Evolutionary conservation across 2,113 vertebrate species (phyloP).

Genomic region (Marmota flaviventris): DNA sequence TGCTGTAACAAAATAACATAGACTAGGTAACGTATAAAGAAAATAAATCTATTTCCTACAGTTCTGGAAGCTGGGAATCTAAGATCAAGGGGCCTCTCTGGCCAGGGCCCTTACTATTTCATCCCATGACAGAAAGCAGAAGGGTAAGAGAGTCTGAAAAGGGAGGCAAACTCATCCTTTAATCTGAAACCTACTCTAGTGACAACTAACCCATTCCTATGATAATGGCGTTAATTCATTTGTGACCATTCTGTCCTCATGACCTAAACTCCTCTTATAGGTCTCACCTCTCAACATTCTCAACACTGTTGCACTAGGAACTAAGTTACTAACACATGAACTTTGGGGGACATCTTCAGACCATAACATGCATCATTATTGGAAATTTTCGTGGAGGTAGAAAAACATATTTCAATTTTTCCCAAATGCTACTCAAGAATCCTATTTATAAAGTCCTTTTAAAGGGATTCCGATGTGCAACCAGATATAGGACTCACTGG

Average conservation of each 20-base stretch:
- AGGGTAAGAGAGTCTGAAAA: neutral
- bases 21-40: neutral
- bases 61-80: neutral
- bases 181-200: neutral
- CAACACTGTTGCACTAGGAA: neutral
- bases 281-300: neutral
- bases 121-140: neutral
- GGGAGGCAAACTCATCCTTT: neutral
- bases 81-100: neutral
- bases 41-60: neutral
- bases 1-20: neutral
- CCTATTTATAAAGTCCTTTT: slow-evolving; percentile 49
- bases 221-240: neutral
- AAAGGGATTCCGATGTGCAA: slow-evolving; percentile 16
- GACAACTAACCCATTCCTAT: neutral
- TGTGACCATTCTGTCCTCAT: neutral
- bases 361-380: neutral
- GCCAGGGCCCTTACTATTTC: neutral
- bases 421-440: slow-evolving; percentile 4
- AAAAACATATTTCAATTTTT: slow-evolving; percentile 53
- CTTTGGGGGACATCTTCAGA: neutral
- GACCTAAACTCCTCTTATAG: neutral
- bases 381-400: neutral
- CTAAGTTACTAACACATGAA: neutral
- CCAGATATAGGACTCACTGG: neutral